Percentiles rank a stretch among this genome's conserved stretches.
Conservation (phyloP, 1,140 invertebrate genomes). For the Conus ventricosus region DNA sequence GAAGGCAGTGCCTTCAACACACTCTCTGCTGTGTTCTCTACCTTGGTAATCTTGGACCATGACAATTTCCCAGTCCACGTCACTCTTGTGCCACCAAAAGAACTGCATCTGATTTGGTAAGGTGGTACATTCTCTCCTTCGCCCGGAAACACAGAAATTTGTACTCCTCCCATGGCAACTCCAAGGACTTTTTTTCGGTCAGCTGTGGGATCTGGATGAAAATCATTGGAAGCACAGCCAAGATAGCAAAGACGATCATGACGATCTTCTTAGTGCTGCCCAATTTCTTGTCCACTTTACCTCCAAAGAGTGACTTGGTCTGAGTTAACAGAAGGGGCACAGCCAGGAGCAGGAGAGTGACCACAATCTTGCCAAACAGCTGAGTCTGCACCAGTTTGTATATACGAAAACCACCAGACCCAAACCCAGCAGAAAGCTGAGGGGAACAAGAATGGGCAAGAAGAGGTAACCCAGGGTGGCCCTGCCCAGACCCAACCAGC, state of each 20-base stretch:
- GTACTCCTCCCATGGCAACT: conserved; percentile 58
- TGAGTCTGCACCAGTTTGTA: conserved; percentile 58
- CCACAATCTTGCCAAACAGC: conserved; percentile 63
- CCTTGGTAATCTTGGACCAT: conserved; percentile 55
- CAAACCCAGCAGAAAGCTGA: conserved; percentile 50
- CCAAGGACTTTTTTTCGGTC: conserved; percentile 36
- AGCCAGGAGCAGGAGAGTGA: conserved; percentile 57
- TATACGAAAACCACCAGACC: conserved; percentile 47
- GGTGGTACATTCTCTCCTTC: conserved; percentile 38
- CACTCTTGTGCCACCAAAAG: conserved; percentile 60
- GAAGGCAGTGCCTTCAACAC: conserved; percentile 59
- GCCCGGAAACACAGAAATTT: conserved; percentile 41
- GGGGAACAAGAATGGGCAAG: conserved; percentile 63
- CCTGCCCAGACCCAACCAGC: conserved; percentile 85
- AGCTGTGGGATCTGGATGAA: conserved; percentile 59
- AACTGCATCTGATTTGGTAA: conserved; percentile 54
- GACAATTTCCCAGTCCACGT: conserved; percentile 58
- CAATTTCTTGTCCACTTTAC: conserved; percentile 55
- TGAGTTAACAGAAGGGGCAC: conserved; percentile 63
- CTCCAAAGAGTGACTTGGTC: conserved; percentile 62
- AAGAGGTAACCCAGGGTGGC: conserved; percentile 80
- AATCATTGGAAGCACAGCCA: conserved; percentile 62
- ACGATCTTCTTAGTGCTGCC: conserved; percentile 58
- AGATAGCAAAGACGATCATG: conserved; percentile 62
- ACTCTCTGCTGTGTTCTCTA: conserved; percentile 61